These are phyloP conservation scores for Tokudaia muenninki DNA, from an alignment of 2,797 vertebrate species.

Conservation along the genomic window DNA sequence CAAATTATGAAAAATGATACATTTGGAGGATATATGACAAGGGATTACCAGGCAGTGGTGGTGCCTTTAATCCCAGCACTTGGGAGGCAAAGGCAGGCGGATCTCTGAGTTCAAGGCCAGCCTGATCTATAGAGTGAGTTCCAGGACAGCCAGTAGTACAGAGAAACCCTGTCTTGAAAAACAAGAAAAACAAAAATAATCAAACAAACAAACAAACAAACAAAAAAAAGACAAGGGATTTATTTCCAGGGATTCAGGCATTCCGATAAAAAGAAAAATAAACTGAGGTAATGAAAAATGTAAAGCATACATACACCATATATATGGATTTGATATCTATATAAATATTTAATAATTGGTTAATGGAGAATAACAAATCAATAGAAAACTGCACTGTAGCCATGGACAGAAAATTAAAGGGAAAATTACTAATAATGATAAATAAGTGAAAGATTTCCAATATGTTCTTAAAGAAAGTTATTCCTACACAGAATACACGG, in stretches of 20 bases:
- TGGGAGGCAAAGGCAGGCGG: too few species aligned
- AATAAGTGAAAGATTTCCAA: neutral
- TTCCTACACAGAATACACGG: neutral
- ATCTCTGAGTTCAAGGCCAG: too few species aligned
- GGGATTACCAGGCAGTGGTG: too few species aligned
- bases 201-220: too few species aligned
- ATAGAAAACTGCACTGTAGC: neutral
- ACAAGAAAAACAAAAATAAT: too few species aligned
- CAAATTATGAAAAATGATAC: too few species aligned
- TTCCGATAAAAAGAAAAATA: neutral
- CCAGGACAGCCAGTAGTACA: too few species aligned
- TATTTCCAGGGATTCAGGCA: neutral
- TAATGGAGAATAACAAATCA: neutral
- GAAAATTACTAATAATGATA: slow-evolving; percentile 4
- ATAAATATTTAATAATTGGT: neutral
- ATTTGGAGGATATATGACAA: too few species aligned
- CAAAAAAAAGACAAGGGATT: too few species aligned
- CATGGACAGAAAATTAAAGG: neutral
- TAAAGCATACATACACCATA: neutral
- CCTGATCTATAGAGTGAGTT: too few species aligned
- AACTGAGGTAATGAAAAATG: neutral
- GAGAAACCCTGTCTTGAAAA: too few species aligned
- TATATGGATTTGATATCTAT: neutral
- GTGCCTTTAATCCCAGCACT: too few species aligned
- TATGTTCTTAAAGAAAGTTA: neutral